phyloP scores from a whole-genome alignment of 2,888 invertebrate genomes.

The Mythimna pallens region DNA sequence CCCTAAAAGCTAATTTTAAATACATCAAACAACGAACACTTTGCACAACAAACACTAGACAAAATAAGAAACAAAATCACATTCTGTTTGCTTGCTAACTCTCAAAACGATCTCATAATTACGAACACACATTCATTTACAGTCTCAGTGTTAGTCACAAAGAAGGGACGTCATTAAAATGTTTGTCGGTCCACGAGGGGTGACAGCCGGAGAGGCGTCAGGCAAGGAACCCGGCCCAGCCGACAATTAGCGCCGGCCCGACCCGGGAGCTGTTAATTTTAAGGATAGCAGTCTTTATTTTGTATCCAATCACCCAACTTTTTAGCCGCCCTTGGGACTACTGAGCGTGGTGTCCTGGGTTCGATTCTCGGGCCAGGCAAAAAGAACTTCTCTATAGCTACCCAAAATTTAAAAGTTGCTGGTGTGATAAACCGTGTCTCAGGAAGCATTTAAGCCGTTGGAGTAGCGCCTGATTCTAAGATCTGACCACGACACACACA shows the following conservation, averaged over 20 bases:
- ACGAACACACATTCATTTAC: conserved; percentile 37
- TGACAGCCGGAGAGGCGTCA: not conserved
- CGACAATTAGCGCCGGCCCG: conserved; percentile 8
- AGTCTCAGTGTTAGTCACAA: conserved; percentile 21
- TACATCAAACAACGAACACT: not conserved
- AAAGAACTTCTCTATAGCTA: no score
- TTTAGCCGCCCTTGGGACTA: no score
- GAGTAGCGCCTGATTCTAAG: no score
- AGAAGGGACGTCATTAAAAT: conserved; percentile 34
- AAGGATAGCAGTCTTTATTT: conserved; percentile 1
- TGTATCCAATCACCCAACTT: not conserved
- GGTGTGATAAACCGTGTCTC: no score
- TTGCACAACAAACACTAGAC: not conserved
- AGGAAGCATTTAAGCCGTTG: no score
- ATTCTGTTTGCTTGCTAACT: conserved; percentile 15
- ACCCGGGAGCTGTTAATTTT: not conserved
- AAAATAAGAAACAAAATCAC: conserved; percentile 14
- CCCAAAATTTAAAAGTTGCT: no score
- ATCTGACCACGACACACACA: no score
- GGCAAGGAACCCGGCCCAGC: not conserved
- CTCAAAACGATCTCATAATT: conserved; percentile 29
- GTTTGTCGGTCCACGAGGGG: conserved; percentile 25
- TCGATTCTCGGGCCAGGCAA: no score
- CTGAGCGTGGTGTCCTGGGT: no score
- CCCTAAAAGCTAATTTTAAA: not conserved